Base-by-base conservation (phyloP, 2,888 invertebrate genomes). In the Pasiphila rectangulata region DNA sequence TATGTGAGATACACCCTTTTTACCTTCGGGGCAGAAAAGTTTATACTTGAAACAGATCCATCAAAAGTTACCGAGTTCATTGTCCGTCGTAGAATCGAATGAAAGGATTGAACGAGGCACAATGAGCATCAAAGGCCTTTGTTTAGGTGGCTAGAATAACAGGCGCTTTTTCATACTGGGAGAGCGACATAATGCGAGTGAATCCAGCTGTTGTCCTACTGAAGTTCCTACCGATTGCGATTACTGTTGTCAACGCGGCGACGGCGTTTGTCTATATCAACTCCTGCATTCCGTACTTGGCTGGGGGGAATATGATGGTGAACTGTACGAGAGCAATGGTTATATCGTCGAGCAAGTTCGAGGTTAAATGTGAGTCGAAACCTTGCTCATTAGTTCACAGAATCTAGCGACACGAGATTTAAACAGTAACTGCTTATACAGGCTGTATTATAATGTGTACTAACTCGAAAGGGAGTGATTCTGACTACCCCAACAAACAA, bases 131-230 rank as follows among this genome's bases (percentile, higher is more conserved):
- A 50, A 44, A 39, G 37, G 30, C 47, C 20, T 51, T 63, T 66
- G 59, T 68, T 42, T 56, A 87, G 87, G 77, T 86, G 42, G 70
- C 79, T 10, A 74, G 86, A 66, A 68, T 86, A 62, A 75, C 72
- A 9, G 77, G 80, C 4, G 75, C 86, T 19, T 83, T 84, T 56
- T 63, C 74, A 2, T 83, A 79, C 59, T 84, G 79, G 79, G 85
- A 84, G 51, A 63, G 72, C 19, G 73, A 87, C 48, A 85, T 88
- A 64, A 81, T 87, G 80, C 67, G 69, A 32, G 70, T 78, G 34
- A 86, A 76, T 55, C 72, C 79, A 29, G 69, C 72, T 1, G 72
- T 83, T 2, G 75, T 80, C 1, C 61, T 88, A 6, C 38, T 85
- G 7, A 86, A 86, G 67, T 86, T 79, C 48, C 58, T 88, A 7